These are phyloP conservation scores for Phenganax stokvisi DNA, from an alignment of 92 coral and sea anemone species.

Conservation along the genomic window DNA sequence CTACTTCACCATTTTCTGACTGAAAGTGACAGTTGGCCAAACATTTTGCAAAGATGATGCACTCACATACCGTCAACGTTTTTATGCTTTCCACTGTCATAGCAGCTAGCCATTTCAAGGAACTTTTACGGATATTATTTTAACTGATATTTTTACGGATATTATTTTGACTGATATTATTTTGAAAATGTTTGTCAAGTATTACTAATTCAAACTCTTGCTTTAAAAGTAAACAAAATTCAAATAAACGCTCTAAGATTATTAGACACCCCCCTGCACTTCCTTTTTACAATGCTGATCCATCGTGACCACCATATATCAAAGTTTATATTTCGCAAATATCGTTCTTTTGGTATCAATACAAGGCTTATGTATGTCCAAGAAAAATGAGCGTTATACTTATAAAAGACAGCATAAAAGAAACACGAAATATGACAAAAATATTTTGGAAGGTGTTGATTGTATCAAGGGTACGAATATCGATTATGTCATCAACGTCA, in stretches of 20 bases:
- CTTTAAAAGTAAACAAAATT: too few relatives aligned
- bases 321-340: background rate
- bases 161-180: background rate
- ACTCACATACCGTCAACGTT: conserved; percentile 17
- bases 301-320: too few relatives aligned
- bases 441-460: background rate
- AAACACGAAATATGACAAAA: background rate
- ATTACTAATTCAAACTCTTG: too few relatives aligned
- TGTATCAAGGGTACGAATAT: background rate
- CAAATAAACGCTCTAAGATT: too few relatives aligned
- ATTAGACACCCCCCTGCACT: too few relatives aligned
- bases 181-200: too few relatives aligned
- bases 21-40: background rate
- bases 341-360: background rate
- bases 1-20: background rate
- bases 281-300: too few relatives aligned
- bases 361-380: conserved; percentile 29
- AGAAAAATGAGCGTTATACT: conserved; percentile 21
- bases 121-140: background rate
- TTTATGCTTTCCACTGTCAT: conserved; percentile 12
- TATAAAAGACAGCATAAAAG: background rate
- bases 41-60: background rate
- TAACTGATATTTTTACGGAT: background rate
- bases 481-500: too few relatives aligned
- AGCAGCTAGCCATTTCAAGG: conserved; percentile 4